These are phyloP conservation scores for Volucella inflata DNA, from an alignment of 2,888 invertebrate species.

Conservation along the genomic window DNA sequence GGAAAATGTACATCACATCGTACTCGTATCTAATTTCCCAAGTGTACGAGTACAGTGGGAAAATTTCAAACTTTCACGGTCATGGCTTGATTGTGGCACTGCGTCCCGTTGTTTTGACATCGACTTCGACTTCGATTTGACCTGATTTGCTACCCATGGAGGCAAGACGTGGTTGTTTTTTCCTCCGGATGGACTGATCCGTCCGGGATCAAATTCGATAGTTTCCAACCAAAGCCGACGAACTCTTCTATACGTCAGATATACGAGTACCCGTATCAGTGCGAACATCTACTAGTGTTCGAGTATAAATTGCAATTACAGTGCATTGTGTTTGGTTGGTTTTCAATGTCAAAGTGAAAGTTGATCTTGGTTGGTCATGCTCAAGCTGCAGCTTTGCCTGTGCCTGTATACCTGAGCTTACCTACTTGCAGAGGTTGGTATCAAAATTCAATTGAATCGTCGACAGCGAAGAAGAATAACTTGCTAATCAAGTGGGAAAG, in stretches of 20 bases:
- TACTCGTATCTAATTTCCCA: conserved; percentile 53
- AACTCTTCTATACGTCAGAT: conserved; percentile 24
- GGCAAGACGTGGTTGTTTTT: background rate
- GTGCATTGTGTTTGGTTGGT: conserved; percentile 65
- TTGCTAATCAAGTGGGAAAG: conserved; percentile 82
- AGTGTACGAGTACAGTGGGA: conserved; percentile 37
- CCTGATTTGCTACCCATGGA: conserved; percentile 46
- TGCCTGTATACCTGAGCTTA: conserved; percentile 68
- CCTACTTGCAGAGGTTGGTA: background rate
- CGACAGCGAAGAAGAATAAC: conserved; percentile 77
- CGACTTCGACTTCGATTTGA: conserved; percentile 32
- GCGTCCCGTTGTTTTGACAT: conserved; percentile 27
- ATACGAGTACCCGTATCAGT: too few species aligned
- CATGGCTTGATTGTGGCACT: conserved; percentile 55
- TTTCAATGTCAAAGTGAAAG: conserved; percentile 84
- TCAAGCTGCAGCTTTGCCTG: background rate
- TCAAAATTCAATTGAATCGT: conserved; percentile 39
- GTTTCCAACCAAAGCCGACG: conserved; percentile 13
- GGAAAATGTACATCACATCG: conserved; percentile 21
- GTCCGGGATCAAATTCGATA: conserved; percentile 47
- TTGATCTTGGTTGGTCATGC: conserved; percentile 78
- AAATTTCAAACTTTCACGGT: conserved; percentile 75
- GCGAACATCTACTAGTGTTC: background rate
- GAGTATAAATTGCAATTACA: conserved; percentile 34
- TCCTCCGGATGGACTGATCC: conserved; percentile 8